Base-by-base conservation (phyloP, 2,888 invertebrate genomes). In the Syrista parreyssii region DNA sequence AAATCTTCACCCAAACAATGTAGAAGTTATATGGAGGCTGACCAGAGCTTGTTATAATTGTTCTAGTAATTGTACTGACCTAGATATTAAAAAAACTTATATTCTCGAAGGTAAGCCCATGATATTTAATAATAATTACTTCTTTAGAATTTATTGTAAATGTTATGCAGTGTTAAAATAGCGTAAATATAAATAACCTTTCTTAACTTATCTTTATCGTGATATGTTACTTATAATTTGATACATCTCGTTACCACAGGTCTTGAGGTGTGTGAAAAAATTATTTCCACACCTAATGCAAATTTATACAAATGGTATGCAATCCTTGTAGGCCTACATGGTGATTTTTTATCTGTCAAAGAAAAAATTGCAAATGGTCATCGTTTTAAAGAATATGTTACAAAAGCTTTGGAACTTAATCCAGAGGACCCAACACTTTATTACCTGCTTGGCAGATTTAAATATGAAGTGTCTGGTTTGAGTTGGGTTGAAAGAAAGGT, bases 231-330 rank as follows among this genome's bases (percentile, higher is more conserved):
- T 73, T 75, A 74, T 71, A 55, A 34, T 74, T 30, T 35, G 23
- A 34, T 35, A 15, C 74, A 40, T 35, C 31, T 36, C 76, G 76
- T 76, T 34, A 23, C 80, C 79, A 68, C 82, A 94, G 95, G 95
- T 74, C 92, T 94, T 74, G 92, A 93, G 68, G 92, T 92, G 80
- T 95, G 95, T 76, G 90, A 92, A 76, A 89, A 89, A 79, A 93
- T 95, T 32, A 87, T 96, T 34, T 87, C 92, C 74, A 89, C 92
- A 1, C 87, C 91, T 32, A 92, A 93, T 84, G 92, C 93, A 0
- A 93, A 95, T 85, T 93, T 94, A 30, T 95, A 96, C 89, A 96
- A 96, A 90, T 96, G 96, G 96, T 94, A 93, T 89, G 96, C 96
- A 3, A 94, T 96, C 74, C 92, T 95, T 23, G 87, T 95, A 74